These are phyloP conservation scores for Lophotis ruficrista DNA, from an alignment of 2,113 vertebrate genomes.

Conservation along the genomic window DNA sequence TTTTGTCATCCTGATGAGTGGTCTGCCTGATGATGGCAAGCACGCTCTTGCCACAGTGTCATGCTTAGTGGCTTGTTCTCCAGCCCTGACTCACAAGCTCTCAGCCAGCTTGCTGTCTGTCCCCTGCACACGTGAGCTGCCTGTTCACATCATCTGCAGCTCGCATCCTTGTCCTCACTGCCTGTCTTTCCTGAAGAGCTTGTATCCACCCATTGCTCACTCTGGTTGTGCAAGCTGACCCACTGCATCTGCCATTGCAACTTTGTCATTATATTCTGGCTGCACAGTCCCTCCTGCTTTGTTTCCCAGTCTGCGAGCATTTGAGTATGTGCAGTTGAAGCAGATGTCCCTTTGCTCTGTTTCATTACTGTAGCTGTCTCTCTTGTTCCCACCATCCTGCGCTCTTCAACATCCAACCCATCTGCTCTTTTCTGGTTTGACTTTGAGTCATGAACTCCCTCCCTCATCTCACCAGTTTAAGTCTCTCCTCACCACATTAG, in stretches of 20 bases:
- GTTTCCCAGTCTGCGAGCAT: neutral
- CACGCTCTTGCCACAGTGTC: neutral
- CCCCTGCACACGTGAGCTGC: neutral
- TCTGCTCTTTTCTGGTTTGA: neutral
- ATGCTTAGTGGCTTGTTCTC: fast-evolving
- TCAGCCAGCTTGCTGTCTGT: neutral
- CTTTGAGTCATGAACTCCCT: neutral
- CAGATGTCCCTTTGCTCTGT: neutral
- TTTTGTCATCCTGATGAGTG: neutral
- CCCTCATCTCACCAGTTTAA: neutral
- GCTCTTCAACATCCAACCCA: neutral
- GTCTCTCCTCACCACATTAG: neutral
- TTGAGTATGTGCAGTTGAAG: neutral
- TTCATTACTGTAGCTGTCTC: neutral
- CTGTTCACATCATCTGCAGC: neutral
- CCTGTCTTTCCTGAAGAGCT: neutral
- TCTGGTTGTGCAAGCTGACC: neutral
- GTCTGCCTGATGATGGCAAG: too few relatives aligned
- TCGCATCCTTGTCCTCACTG: neutral
- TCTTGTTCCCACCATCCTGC: neutral
- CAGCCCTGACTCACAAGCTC: neutral
- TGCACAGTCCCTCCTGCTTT: neutral
- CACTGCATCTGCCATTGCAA: neutral
- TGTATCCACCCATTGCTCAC: neutral
- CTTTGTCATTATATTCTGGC: neutral